Base-by-base conservation (phyloP, 2,888 invertebrate genomes). In the Argyra leucocephala region DNA sequence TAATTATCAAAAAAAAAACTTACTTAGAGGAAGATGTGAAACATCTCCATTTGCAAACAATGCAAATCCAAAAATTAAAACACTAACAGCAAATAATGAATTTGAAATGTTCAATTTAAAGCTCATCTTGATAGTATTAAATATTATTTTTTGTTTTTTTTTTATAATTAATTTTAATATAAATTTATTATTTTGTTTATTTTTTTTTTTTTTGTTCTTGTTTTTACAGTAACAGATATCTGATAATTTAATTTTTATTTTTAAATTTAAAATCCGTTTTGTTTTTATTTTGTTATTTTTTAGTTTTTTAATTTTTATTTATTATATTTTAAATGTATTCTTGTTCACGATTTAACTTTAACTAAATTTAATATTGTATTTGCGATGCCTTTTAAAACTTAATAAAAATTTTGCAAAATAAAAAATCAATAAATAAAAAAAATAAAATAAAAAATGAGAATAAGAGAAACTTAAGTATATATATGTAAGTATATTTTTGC, bases 21-120 rank as follows among this genome's bases (percentile, higher is more conserved):
- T 64, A 67, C 67, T 64, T 61, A 65, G 59, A 58, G 65, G 67
- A 24, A 67, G 59, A 57, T 67, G 65, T 24, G 67, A 67, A 63
- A 67, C 67, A 67, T 67, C 67, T n/a, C 57, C 67, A 12, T 64
- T 64, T n/a, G 61, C 63, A 58, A 64, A 61, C 9, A 62, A 37
- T 59, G 61, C 12, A 57, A 61, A 62, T 36, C 62, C 62, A 4
- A 63, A 24, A 10, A 48, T 22, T 57, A 61, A 63, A 31, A 37
- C 48, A 37, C 61, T 37, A 21, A 60, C 10, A 22, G 22, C 18
- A 22, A 12, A 22, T 5, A 22, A 62, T 22, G 37, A 22, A 22
- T 22, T 62, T 22, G 36, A 37, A 22, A 15, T 37, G 22, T 37
- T 62, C 22, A 62, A 22, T 62, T 22, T 61, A 23, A 59, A 23